Evolutionary conservation across 1,140 invertebrate species (phyloP).

Genomic region (Drosophila truncata): DNA sequence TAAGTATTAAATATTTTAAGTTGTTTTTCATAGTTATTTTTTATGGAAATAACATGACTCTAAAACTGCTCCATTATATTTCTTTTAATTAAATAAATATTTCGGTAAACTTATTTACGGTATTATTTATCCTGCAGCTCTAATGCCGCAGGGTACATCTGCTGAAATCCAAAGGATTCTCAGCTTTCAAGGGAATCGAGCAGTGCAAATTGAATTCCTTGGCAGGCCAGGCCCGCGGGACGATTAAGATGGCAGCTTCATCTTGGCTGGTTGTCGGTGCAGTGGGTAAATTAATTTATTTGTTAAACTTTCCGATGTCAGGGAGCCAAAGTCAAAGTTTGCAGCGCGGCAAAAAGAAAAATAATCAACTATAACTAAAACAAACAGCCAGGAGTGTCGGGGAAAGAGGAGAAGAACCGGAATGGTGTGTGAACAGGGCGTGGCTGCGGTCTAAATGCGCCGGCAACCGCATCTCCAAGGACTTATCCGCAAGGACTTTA

Average conservation of each 20-base stretch:
- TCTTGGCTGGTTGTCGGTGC: constrained; percentile 20
- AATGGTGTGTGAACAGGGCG: constrained; percentile 9
- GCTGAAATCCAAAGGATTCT: constrained; percentile 2
- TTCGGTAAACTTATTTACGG: neutral
- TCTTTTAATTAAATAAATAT: neutral
- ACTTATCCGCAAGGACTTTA: constrained; percentile 63
- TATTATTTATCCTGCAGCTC: neutral
- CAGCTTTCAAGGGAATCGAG: constrained; percentile 5
- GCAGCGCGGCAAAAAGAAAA: constrained; percentile 39
- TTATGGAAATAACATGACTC: accelerated
- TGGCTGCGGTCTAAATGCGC: constrained; percentile 40
- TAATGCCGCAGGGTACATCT: neutral
- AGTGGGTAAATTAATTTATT: constrained; percentile 80
- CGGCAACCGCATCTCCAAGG: constrained; percentile 46
- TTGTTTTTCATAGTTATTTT: neutral
- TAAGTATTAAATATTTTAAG: neutral
- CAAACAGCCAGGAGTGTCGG: constrained; percentile 27
- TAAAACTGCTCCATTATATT: neutral
- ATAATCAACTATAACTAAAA: constrained; percentile 51
- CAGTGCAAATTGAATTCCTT: constrained; percentile 71
- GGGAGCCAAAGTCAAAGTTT: constrained; percentile 67
- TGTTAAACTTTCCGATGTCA: constrained; percentile 74
- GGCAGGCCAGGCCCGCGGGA: constrained; percentile 47
- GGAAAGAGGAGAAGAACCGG: neutral
- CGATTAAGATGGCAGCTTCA: constrained; percentile 54